phyloP scores from a whole-genome alignment of 2,888 invertebrate genomes.

The Slavum lentiscoides region DNA sequence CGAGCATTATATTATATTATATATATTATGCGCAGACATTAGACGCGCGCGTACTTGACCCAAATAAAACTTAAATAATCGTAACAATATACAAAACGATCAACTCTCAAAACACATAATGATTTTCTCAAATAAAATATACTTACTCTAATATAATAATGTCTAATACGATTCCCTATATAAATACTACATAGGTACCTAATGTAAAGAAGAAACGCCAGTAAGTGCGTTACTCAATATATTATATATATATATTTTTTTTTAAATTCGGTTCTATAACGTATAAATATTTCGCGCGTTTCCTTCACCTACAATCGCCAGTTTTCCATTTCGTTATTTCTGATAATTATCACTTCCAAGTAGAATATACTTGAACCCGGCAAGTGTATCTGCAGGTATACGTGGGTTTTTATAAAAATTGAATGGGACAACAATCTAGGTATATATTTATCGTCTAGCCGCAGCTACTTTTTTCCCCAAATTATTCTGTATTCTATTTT shows the following conservation, averaged over 20 bases:
- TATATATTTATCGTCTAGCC: neutral
- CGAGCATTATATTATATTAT: too few species aligned
- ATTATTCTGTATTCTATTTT: neutral
- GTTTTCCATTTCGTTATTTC: neutral
- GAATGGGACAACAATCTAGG: neutral
- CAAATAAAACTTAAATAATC: slow-evolving; percentile 22
- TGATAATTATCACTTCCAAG: neutral
- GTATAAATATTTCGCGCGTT: neutral
- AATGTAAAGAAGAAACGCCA: too few species aligned
- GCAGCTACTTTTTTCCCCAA: neutral
- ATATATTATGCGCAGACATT: too few species aligned
- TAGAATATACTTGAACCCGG: neutral
- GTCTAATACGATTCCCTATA: too few species aligned
- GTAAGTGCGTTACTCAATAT: too few species aligned
- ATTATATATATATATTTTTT: too few species aligned
- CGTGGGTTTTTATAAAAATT: neutral
- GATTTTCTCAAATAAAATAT: too few species aligned
- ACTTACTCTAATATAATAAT: too few species aligned
- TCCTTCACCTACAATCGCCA: slow-evolving; percentile 2
- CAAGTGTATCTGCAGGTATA: too few species aligned
- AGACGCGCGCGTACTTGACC: slow-evolving; percentile 10
- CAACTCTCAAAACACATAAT: neutral
- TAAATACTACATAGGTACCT: too few species aligned
- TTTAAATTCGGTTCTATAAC: too few species aligned
- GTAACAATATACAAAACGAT: neutral